Evolutionary conservation across 2,797 vertebrate species (phyloP).

Genomic region (Carduelis carduelis): DNA sequence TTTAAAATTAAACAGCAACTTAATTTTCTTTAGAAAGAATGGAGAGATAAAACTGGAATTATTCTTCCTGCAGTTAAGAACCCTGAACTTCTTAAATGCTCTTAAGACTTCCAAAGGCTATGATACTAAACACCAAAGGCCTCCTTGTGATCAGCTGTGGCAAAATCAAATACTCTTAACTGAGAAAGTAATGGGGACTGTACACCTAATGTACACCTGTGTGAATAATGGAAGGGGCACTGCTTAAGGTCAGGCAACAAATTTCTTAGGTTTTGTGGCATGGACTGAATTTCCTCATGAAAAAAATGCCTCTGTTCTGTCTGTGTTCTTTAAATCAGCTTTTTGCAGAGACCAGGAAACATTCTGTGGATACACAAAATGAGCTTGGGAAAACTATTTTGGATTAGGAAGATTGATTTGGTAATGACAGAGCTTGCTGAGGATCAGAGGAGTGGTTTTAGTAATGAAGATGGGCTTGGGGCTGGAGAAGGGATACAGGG

Average conservation of each 20-base stretch:
- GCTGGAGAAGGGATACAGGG: neutral
- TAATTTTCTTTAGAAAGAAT: neutral
- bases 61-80: neutral
- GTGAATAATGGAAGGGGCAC: neutral
- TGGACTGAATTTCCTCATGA: rapidly evolving
- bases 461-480: neutral
- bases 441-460: neutral
- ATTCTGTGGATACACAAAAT: neutral
- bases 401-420: neutral
- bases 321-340: neutral
- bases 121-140: neutral
- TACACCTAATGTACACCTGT: neutral
- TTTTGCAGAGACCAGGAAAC: neutral
- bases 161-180: neutral
- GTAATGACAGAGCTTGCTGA: neutral
- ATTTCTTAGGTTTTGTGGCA: neutral
- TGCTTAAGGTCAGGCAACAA: neutral
- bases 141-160: neutral
- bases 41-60: neutral
- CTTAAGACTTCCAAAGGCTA: neutral
- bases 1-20: slow-evolving; percentile 7
- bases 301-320: neutral
- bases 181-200: neutral
- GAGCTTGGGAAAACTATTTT: neutral
- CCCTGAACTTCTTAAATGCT: neutral